Evolutionary conservation across 2,113 vertebrate species (phyloP).

Genomic region (Gallinago paraguaiae): DNA sequence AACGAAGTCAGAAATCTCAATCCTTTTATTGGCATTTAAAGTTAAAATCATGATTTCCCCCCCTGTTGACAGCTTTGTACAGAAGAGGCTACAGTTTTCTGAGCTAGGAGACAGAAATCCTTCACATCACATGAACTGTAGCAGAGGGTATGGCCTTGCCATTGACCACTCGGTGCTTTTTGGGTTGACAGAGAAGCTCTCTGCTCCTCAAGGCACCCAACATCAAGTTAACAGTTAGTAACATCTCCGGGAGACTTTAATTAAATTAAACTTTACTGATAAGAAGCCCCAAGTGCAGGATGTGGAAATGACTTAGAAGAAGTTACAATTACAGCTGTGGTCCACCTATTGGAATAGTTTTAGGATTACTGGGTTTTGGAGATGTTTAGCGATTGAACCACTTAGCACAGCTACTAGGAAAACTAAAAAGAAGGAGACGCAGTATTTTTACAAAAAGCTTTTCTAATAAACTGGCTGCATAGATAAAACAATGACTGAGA

Average conservation of each 20-base stretch:
- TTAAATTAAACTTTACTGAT: neutral
- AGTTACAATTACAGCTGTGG: neutral
- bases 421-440: neutral
- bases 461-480: fast-evolving
- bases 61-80: neutral
- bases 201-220: neutral
- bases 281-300: neutral
- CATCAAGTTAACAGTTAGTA: neutral
- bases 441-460: neutral
- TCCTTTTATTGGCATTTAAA: neutral
- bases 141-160: neutral
- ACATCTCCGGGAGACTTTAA: neutral
- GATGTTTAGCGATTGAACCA: neutral
- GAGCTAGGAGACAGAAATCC: neutral
- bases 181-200: fast-evolving
- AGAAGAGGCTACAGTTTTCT: neutral
- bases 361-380: neutral
- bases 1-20: neutral
- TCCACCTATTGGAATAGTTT: neutral
- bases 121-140: neutral
- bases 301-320: neutral
- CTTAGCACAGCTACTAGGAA: neutral
- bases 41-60: neutral
- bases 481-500: neutral
- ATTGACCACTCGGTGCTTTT: fast-evolving